Conservation (phyloP, 2,113 vertebrate genomes). For the Notarius lentiginosus region DNA sequence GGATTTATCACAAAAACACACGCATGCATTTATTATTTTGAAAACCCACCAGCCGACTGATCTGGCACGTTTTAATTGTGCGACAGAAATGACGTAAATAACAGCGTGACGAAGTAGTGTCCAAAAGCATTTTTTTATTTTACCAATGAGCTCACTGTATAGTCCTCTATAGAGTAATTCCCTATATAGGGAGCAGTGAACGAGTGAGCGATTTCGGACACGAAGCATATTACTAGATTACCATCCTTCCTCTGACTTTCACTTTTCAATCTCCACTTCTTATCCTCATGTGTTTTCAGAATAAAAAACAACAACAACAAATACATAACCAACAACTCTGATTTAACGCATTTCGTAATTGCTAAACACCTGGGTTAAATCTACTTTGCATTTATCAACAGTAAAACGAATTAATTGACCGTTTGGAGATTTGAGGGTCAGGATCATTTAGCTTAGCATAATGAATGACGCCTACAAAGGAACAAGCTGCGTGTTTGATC, state of each 20-base stretch:
- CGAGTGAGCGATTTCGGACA: no score
- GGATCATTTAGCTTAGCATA: background rate
- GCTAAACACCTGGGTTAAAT: background rate
- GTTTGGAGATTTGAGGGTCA: background rate
- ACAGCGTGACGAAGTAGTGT: no score
- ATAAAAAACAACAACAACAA: background rate
- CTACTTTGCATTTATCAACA: background rate
- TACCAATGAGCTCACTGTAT: no score
- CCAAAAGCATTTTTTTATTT: no score
- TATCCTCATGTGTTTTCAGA: background rate
- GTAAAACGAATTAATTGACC: background rate
- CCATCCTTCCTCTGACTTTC: background rate
- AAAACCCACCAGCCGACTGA: no score
- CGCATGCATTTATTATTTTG: no score
- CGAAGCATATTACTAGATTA: background rate
- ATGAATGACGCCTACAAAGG: slow-evolving; percentile 4
- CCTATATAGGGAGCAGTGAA: no score
- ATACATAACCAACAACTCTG: background rate
- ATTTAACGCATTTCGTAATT: background rate
- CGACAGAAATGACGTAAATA: no score
- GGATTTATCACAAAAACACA: no score
- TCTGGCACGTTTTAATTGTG: no score
- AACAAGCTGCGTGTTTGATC: background rate
- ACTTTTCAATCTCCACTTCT: background rate
- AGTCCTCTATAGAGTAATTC: no score